Percentiles rank a stretch among this genome's conserved stretches.
phyloP scores from a whole-genome alignment of 2,113 vertebrate genomes.

The Eurystomus gularis region DNA sequence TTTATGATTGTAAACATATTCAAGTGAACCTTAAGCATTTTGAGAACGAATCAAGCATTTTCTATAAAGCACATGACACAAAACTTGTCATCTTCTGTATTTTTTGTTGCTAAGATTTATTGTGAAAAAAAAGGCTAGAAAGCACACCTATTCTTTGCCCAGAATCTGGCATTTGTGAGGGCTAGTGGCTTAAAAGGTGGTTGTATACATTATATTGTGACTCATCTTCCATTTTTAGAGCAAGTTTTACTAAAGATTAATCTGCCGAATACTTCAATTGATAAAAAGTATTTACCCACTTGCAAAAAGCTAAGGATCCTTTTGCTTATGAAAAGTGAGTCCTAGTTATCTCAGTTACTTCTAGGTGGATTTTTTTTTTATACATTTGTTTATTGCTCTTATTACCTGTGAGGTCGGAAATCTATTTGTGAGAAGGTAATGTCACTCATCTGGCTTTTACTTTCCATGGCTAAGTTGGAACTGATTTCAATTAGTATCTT shows the following conservation, averaged over 20 bases:
- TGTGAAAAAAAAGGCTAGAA: background rate
- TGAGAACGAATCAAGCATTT: conserved; percentile 14
- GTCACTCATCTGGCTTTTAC: background rate
- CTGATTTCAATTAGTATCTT: background rate
- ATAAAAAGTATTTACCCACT: background rate
- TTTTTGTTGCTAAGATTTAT: background rate
- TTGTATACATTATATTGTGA: background rate
- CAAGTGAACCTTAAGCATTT: conserved; percentile 50
- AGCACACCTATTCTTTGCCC: background rate
- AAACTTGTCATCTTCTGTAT: background rate
- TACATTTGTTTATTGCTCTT: rapidly evolving
- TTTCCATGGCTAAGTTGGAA: background rate
- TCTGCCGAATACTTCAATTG: background rate
- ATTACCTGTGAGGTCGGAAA: background rate
- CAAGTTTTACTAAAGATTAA: background rate
- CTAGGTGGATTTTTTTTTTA: background rate
- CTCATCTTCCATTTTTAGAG: background rate
- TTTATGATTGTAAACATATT: background rate
- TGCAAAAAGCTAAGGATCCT: background rate
- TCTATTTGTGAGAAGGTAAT: background rate
- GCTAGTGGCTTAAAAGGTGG: background rate
- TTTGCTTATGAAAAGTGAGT: background rate
- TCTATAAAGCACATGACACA: background rate
- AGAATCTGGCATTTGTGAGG: background rate
- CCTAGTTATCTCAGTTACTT: background rate